phyloP scores from a whole-genome alignment of 1,140 invertebrate genomes.

The Drosophila parvula region DNA sequence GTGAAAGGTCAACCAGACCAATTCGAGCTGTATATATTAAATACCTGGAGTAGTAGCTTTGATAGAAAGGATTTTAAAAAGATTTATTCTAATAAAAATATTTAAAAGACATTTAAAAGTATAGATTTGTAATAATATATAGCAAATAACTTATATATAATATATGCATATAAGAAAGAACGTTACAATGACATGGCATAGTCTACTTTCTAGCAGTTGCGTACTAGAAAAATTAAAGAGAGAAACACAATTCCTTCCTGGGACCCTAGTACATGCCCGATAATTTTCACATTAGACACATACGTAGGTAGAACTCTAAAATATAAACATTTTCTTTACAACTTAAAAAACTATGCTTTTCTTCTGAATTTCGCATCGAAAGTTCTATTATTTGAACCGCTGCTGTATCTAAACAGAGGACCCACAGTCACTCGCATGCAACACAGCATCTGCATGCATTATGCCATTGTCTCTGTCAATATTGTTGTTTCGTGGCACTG shows the following conservation, averaged over 20 bases:
- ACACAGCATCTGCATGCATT: slow-evolving; percentile 70
- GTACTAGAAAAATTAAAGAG: neutral
- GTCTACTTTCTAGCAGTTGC: neutral
- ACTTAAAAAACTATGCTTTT: neutral
- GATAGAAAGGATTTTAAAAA: neutral
- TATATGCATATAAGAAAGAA: too few relatives aligned
- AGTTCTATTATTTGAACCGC: neutral
- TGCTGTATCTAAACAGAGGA: slow-evolving; percentile 5
- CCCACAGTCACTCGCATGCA: slow-evolving; percentile 35
- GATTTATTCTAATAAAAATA: neutral
- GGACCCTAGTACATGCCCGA: neutral
- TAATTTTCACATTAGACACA: neutral
- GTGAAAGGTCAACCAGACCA: neutral
- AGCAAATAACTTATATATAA: too few relatives aligned
- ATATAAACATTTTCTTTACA: neutral
- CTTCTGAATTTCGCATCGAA: neutral
- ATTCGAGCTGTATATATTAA: too few relatives aligned
- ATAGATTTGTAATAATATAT: neutral
- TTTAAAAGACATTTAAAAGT: too few relatives aligned
- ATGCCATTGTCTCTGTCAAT: slow-evolving; percentile 78
- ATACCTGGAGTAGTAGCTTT: too few relatives aligned
- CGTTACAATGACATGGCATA: too few relatives aligned
- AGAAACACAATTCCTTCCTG: neutral
- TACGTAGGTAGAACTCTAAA: too few relatives aligned
- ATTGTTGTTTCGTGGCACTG: slow-evolving; percentile 67